Evolutionary conservation across 2,888 invertebrate genomes (phyloP).

Genomic region (Tolmerus cingulatus): DNA sequence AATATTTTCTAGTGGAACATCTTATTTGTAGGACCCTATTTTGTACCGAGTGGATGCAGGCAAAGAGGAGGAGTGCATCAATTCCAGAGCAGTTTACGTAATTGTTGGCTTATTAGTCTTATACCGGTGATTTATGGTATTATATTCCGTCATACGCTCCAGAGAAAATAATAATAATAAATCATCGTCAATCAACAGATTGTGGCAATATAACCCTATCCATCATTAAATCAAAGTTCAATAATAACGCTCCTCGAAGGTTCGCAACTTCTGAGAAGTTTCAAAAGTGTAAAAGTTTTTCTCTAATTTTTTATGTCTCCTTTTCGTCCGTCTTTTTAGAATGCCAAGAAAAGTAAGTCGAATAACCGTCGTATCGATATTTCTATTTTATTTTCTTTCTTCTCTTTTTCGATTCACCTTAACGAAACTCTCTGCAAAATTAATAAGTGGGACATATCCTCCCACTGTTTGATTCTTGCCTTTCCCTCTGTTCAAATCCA

Average conservation of each 20-base stretch:
- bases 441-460: background rate
- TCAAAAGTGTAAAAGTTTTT: background rate
- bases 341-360: background rate
- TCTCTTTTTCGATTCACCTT: background rate
- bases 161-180: background rate
- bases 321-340: background rate
- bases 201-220: background rate
- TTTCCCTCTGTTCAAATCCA: background rate
- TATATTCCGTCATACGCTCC: background rate
- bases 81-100: background rate
- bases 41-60: background rate
- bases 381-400: background rate
- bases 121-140: background rate
- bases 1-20: background rate
- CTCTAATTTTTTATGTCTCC: background rate
- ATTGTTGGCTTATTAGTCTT: background rate
- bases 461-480: background rate
- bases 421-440: background rate
- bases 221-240: background rate
- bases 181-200: background rate
- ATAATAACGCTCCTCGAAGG: background rate
- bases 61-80: too few relatives aligned
- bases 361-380: background rate
- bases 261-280: background rate
- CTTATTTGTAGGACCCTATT: background rate